phyloP scores from a whole-genome alignment of 2,888 invertebrate genomes.

The Chrysotoxum bicinctum region DNA sequence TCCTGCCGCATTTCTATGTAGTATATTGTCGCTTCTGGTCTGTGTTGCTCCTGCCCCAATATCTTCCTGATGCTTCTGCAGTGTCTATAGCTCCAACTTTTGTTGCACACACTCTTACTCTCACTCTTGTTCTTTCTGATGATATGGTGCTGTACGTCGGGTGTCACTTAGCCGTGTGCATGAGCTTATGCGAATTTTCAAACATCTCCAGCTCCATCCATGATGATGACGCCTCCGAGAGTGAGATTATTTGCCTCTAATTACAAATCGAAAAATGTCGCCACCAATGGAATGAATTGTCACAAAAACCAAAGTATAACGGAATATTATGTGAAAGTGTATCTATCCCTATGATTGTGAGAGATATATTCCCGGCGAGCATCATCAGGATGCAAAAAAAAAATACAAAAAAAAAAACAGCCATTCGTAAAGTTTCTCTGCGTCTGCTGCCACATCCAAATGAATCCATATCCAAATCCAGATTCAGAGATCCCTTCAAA shows the following conservation, averaged over 20 bases:
- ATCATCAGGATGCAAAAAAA: constrained; percentile 18
- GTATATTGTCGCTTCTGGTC: constrained; percentile 55
- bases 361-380: constrained; percentile 43
- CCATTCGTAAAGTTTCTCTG: constrained; percentile 58
- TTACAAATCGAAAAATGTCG: constrained; percentile 72
- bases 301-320: constrained; percentile 63
- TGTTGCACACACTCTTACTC: constrained; percentile 7
- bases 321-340: constrained; percentile 13
- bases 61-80: constrained; percentile 1
- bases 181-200: constrained; percentile 66
- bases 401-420: background rate
- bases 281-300: constrained; percentile 70
- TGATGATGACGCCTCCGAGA: constrained; percentile 5
- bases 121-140: background rate
- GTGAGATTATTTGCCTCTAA: constrained; percentile 61
- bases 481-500: constrained; percentile 69
- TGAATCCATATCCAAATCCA: constrained; percentile 68
- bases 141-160: background rate
- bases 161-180: constrained; percentile 57
- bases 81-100: constrained; percentile 19
- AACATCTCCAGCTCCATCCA: constrained; percentile 45
- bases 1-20: background rate
- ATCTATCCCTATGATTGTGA: constrained; percentile 28
- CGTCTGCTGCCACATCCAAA: constrained; percentile 54
- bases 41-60: constrained; percentile 26